These are phyloP conservation scores for Drosophila peninsularis DNA, from an alignment of 2,888 invertebrate genomes.

Conservation along the genomic window DNA sequence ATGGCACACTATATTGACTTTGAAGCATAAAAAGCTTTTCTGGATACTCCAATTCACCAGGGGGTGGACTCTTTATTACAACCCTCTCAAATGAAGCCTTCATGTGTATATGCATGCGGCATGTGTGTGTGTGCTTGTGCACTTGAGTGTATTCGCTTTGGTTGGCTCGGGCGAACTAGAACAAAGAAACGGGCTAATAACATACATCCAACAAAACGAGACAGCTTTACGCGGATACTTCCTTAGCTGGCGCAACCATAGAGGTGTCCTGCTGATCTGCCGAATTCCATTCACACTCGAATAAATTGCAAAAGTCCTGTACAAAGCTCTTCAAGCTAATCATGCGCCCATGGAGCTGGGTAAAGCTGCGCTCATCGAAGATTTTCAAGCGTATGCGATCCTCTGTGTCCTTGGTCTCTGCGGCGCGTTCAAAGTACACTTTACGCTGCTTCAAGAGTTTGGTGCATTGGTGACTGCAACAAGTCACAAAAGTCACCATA, in stretches of 20 bases:
- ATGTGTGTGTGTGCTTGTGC: conserved; percentile 11
- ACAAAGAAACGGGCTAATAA: conserved; percentile 24
- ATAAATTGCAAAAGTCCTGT: conserved; percentile 30
- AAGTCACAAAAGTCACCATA: conserved; percentile 21
- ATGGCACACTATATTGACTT: conserved; percentile 77
- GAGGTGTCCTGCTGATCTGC: neutral
- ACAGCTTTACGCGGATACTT: conserved; percentile 9
- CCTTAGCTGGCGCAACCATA: neutral
- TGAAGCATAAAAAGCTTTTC: conserved; percentile 79
- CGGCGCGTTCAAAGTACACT: conserved; percentile 3
- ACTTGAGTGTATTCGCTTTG: conserved; percentile 11
- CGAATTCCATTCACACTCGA: conserved; percentile 6
- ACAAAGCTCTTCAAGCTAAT: conserved; percentile 15
- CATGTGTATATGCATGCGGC: conserved; percentile 18
- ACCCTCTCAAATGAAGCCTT: conserved; percentile 34
- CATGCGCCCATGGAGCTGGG: conserved; percentile 35
- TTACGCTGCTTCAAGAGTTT: conserved; percentile 26
- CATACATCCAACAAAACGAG: conserved; percentile 8
- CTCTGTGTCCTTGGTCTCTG: conserved; percentile 1
- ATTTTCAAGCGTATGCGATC: conserved; percentile 38
- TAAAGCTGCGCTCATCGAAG: conserved; percentile 44
- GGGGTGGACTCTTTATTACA: conserved; percentile 68
- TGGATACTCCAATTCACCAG: conserved; percentile 68
- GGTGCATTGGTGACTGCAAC: conserved; percentile 13
- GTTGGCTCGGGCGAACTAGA: neutral